phyloP scores from a whole-genome alignment of 1,140 invertebrate species.

The Rhagoletis zephyria region DNA sequence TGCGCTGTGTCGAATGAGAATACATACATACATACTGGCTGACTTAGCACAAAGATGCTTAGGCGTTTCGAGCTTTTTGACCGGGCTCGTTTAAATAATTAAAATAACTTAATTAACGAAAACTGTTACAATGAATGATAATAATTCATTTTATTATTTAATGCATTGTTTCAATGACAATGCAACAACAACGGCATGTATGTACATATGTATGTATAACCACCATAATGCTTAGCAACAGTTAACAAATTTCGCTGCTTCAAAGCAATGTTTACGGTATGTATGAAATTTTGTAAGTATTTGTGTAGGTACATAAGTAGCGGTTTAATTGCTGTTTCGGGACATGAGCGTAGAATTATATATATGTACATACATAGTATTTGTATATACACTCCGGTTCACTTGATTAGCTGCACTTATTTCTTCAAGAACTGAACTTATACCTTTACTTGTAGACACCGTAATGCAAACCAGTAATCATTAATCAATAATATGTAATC shows the following conservation, averaged over 20 bases:
- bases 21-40: not conserved
- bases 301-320: too few species aligned
- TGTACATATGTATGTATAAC: not conserved
- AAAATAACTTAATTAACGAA: constrained; percentile 36
- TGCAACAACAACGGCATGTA: not conserved
- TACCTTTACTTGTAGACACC: too few species aligned
- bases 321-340: too few species aligned
- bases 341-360: too few species aligned
- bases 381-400: too few species aligned
- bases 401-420: too few species aligned
- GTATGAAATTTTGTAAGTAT: too few species aligned
- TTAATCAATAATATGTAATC: too few species aligned
- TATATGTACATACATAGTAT: too few species aligned
- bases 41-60: not conserved
- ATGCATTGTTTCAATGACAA: constrained; percentile 34
- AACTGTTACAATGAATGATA: constrained; percentile 21
- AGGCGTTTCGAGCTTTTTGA: not conserved
- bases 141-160: constrained; percentile 36
- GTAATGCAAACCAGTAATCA: too few species aligned
- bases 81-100: constrained; percentile 2
- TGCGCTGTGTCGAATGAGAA: not conserved
- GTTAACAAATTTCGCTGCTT: not conserved
- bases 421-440: too few species aligned
- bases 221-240: not conserved
- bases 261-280: too few species aligned